These are phyloP conservation scores for Agrochola macilenta DNA, from an alignment of 2,888 invertebrate species.

Conservation along the genomic window DNA sequence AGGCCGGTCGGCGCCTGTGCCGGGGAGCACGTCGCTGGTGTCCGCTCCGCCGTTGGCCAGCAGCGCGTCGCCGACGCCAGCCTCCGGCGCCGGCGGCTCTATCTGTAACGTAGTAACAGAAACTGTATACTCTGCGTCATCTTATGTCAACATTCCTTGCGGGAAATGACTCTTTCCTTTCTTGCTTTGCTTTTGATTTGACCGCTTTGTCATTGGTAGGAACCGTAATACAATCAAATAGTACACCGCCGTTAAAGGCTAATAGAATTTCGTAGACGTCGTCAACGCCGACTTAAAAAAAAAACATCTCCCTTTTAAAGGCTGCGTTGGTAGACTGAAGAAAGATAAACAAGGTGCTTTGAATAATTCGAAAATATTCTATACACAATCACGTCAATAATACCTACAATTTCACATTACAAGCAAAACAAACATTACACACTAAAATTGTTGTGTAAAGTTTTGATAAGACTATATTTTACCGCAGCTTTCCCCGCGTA, in stretches of 20 bases:
- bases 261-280: background rate
- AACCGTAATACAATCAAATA: background rate
- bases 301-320: background rate
- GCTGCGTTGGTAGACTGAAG: background rate
- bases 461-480: background rate
- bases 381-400: background rate
- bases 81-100: constrained; percentile 60
- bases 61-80: constrained; percentile 69
- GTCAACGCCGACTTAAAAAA: background rate
- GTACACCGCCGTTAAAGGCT: background rate
- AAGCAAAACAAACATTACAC: background rate
- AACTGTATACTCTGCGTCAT: constrained; percentile 1
- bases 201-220: background rate
- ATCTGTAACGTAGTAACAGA: constrained; percentile 37
- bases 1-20: constrained; percentile 58
- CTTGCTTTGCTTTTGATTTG: background rate
- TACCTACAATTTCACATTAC: background rate
- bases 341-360: background rate
- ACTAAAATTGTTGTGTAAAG: background rate
- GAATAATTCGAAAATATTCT: background rate
- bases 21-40: constrained; percentile 45
- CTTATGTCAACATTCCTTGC: background rate
- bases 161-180: background rate
- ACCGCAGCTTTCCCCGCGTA: background rate
- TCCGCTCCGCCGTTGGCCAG: constrained; percentile 72